Evolutionary conservation across 2,888 invertebrate genomes (phyloP).

Genomic region (Yponomeuta malinellus): DNA sequence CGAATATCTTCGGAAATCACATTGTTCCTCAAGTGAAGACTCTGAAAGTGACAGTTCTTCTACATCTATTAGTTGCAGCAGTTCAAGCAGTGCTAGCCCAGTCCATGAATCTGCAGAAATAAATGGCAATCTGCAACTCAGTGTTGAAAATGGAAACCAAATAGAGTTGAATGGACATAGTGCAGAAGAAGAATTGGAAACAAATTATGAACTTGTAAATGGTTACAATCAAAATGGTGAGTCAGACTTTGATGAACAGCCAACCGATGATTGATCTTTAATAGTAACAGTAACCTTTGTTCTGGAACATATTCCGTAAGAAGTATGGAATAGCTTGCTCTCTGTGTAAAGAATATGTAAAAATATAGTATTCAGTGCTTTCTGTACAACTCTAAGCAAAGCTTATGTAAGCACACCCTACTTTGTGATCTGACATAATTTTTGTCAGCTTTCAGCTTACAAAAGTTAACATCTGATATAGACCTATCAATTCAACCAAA

Average conservation of each 20-base stretch:
- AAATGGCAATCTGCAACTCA: conserved; percentile 22
- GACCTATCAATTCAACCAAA: too few relatives aligned
- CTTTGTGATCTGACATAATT: neutral
- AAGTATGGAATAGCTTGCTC: neutral
- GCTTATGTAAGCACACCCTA: neutral
- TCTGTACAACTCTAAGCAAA: neutral
- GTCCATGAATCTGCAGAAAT: conserved; percentile 20
- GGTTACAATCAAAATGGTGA: conserved; percentile 47
- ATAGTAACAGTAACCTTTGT: neutral
- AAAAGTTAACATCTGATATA: too few relatives aligned
- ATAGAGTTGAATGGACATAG: conserved; percentile 35
- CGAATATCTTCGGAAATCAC: conserved; percentile 69
- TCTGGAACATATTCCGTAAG: neutral
- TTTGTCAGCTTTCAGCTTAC: neutral
- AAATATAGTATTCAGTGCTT: neutral
- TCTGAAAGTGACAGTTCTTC: conserved; percentile 79
- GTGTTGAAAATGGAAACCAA: conserved; percentile 28
- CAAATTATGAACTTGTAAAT: conserved; percentile 47
- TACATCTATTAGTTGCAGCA: conserved; percentile 62
- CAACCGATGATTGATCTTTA: neutral
- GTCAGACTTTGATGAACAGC: conserved; percentile 16
- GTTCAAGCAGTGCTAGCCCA: conserved; percentile 50
- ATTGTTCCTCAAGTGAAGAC: conserved; percentile 68
- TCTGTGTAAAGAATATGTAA: neutral
- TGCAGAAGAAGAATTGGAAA: conserved; percentile 12